A percentile compares a stretch with the other conserved stretches of the same genome.
Evolutionary conservation across 2,797 vertebrate species (phyloP).

Genomic region (Epinephelus awoara): DNA sequence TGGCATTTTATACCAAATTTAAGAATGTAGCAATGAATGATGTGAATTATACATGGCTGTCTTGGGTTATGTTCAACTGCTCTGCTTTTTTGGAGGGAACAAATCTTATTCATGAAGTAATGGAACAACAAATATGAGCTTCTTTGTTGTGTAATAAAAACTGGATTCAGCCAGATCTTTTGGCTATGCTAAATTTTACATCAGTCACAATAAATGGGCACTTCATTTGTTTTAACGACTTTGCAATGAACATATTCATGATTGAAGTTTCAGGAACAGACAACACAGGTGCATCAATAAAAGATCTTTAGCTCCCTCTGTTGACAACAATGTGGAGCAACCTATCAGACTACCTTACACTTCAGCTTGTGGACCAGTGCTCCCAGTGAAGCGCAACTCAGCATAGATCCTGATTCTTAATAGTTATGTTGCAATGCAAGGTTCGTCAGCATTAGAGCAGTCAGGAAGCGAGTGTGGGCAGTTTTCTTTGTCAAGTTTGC

Average conservation of each 20-base stretch:
- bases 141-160: neutral
- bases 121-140: neutral
- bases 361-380: neutral
- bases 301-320: conserved; percentile 60
- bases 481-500: neutral
- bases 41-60: neutral
- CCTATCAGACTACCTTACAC: neutral
- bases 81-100: neutral
- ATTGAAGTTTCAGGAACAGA: conserved; percentile 10
- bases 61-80: neutral
- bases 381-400: neutral
- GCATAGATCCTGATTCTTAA: neutral
- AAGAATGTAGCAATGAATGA: neutral
- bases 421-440: neutral
- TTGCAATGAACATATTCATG: neutral
- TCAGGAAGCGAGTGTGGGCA: neutral
- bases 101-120: neutral
- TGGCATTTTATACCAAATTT: conserved; percentile 15
- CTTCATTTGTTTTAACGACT: neutral
- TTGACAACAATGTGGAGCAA: conserved; percentile 44
- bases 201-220: neutral
- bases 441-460: neutral
- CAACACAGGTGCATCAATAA: neutral
- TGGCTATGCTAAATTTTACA: neutral
- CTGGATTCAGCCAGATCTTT: neutral